phyloP scores from a whole-genome alignment of 1,140 invertebrate species.

The Pogonomyrmex californicus region DNA sequence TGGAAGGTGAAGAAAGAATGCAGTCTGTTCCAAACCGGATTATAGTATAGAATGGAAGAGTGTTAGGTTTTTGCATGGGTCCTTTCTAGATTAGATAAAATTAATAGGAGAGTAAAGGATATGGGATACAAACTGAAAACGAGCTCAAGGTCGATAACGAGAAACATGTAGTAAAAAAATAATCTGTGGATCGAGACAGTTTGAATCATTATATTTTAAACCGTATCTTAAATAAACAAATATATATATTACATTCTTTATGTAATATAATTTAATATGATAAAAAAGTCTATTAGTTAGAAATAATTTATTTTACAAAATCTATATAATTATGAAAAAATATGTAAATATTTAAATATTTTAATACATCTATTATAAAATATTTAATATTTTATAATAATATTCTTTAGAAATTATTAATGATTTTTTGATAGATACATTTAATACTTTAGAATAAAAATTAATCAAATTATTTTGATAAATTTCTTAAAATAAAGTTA shows the following conservation, averaged over 20 bases:
- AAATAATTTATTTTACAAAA: background rate
- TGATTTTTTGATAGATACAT: background rate
- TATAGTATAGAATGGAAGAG: background rate
- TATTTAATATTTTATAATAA: background rate
- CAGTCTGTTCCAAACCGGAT: background rate
- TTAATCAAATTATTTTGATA: background rate
- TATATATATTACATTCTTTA: background rate
- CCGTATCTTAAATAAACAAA: background rate
- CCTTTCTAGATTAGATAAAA: background rate
- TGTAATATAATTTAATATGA: background rate
- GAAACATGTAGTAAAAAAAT: constrained; percentile 15
- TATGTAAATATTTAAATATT: background rate
- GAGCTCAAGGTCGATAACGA: constrained; percentile 21
- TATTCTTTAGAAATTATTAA: background rate
- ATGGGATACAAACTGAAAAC: background rate
- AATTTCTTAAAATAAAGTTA: background rate
- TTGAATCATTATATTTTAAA: background rate
- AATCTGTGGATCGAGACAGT: background rate
- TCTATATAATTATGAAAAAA: constrained; percentile 13
- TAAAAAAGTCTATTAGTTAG: background rate
- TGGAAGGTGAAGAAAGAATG: background rate
- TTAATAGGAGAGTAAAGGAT: background rate
- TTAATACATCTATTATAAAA: background rate
- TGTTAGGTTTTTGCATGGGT: background rate
- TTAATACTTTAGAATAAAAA: background rate